Percentiles rank a stretch among this genome's conserved stretches.
These are phyloP conservation scores for Anolis carolinensis DNA, from an alignment of 2,113 vertebrate genomes.

Conservation along the genomic window DNA sequence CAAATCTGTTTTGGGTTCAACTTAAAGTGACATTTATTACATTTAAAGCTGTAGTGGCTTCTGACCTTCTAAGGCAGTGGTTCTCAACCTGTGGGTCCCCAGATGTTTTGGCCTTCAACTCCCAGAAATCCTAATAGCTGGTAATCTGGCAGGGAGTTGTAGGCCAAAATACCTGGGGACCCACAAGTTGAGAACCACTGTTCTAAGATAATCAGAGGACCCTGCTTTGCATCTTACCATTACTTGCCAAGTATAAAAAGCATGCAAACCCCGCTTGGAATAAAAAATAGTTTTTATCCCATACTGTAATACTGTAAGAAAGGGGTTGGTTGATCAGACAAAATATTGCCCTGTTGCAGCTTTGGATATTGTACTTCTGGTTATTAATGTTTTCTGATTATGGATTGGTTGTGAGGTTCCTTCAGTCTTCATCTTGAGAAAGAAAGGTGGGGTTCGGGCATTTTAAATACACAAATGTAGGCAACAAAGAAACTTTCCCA, in stretches of 20 bases:
- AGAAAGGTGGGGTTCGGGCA: background rate
- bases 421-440: background rate
- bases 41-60: too few relatives aligned
- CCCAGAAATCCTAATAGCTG: too few relatives aligned
- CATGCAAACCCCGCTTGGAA: background rate
- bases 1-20: background rate
- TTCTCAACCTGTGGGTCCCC: too few relatives aligned
- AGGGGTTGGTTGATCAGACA: background rate
- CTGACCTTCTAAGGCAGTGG: too few relatives aligned
- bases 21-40: too few relatives aligned
- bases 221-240: too few relatives aligned
- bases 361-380: background rate
- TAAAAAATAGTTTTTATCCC: background rate
- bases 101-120: too few relatives aligned
- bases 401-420: background rate
- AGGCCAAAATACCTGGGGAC: too few relatives aligned
- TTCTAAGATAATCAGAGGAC: too few relatives aligned
- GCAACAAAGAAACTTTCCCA: background rate
- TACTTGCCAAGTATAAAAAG: background rate
- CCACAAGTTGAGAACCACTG: too few relatives aligned
- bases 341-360: background rate
- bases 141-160: too few relatives aligned
- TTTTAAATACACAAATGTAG: background rate
- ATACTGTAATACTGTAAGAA: background rate
- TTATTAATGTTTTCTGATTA: background rate